Evolutionary conservation across 2,797 vertebrate genomes (phyloP).

Genomic region (Tragelaphus oryx): DNA sequence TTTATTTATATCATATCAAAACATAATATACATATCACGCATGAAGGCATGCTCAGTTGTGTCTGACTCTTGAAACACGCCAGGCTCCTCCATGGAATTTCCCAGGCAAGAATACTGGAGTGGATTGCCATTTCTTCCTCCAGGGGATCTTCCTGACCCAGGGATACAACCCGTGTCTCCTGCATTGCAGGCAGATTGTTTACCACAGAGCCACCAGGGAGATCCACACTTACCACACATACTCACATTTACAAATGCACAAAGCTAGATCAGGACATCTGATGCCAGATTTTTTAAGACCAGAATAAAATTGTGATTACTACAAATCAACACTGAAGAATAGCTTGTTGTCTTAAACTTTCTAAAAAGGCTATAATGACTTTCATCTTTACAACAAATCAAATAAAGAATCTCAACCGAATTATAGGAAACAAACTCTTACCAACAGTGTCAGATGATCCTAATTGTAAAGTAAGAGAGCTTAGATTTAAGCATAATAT

Average conservation of each 20-base stretch:
- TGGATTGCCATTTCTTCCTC: not conserved
- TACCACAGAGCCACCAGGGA: not conserved
- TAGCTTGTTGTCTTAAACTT: conserved; percentile 73
- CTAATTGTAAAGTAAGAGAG: conserved; percentile 73
- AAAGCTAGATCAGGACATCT: not conserved
- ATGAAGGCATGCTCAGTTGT: not conserved
- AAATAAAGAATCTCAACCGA: conserved; percentile 69
- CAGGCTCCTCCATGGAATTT: not conserved
- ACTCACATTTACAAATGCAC: not conserved
- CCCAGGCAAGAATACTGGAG: not conserved
- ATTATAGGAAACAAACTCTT: conserved; percentile 66
- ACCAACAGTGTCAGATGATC: conserved; percentile 60
- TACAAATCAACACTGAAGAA: conserved; percentile 73
- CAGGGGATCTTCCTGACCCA: not conserved
- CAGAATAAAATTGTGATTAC: conserved; percentile 80
- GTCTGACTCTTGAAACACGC: not conserved
- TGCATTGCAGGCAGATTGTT: not conserved
- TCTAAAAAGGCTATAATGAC: conserved; percentile 71
- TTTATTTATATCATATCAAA: not conserved
- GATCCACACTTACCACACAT: not conserved
- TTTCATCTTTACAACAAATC: conserved; percentile 72
- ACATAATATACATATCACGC: not conserved
- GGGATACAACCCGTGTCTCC: not conserved
- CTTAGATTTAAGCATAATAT: conserved; percentile 64
- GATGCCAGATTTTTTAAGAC: conserved; percentile 59